phyloP scores from a whole-genome alignment of 1,140 invertebrate genomes.

The Neodiprion virginianus region DNA sequence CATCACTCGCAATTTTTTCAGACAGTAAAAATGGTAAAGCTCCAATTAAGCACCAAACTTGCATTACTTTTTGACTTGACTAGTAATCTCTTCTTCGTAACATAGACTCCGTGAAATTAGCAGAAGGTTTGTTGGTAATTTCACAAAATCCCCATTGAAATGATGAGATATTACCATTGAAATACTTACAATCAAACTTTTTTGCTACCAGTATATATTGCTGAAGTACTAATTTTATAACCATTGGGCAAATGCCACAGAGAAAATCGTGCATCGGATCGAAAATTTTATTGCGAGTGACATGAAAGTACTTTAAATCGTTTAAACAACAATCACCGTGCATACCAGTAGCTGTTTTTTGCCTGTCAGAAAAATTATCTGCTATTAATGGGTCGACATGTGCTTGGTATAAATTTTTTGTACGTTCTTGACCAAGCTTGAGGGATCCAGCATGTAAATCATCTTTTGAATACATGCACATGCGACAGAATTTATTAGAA shows the following conservation, averaged over 20 bases:
- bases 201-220: slow-evolving; percentile 19
- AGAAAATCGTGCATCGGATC: slow-evolving; percentile 39
- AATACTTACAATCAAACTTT: slow-evolving; percentile 24
- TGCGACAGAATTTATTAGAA: slow-evolving; percentile 31
- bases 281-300: slow-evolving; percentile 34
- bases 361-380: slow-evolving; percentile 20
- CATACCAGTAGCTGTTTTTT: slow-evolving; percentile 24
- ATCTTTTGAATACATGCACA: slow-evolving; percentile 23
- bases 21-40: slow-evolving; percentile 35
- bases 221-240: slow-evolving; percentile 28
- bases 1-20: slow-evolving; percentile 25
- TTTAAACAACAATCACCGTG: slow-evolving; percentile 28
- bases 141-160: slow-evolving; percentile 37
- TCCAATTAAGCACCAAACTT: slow-evolving; percentile 36
- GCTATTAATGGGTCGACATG: slow-evolving; percentile 15
- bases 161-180: slow-evolving; percentile 31
- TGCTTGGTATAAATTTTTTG: slow-evolving; percentile 4
- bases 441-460: slow-evolving; percentile 17
- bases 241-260: slow-evolving; percentile 32
- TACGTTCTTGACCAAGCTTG: slow-evolving; percentile 16
- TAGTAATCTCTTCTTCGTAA: slow-evolving; percentile 28
- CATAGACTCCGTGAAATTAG: slow-evolving; percentile 35
- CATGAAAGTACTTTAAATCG: slow-evolving; percentile 36
- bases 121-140: slow-evolving; percentile 37
- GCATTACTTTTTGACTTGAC: slow-evolving; percentile 39